A percentile compares a stretch with the other conserved stretches of the same genome.
Conservation (phyloP, 2,113 vertebrate genomes). For the Rhineura floridana region DNA sequence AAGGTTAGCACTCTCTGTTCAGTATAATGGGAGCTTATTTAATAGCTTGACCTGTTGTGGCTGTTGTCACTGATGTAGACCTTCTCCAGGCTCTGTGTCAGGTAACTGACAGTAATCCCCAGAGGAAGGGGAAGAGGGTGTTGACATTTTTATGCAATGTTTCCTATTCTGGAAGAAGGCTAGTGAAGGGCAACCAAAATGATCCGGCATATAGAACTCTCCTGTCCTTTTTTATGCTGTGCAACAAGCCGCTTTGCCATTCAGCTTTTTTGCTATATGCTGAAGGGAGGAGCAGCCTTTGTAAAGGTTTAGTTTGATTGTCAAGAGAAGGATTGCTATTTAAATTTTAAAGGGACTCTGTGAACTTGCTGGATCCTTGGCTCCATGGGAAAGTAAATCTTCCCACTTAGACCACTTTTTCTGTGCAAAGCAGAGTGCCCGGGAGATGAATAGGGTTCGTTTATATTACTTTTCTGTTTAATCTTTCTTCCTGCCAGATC, state of each 20-base stretch:
- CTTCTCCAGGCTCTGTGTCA: conserved; percentile 49
- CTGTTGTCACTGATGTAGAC: conserved; percentile 42
- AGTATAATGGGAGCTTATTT: conserved; percentile 45
- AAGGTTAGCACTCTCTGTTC: conserved; percentile 51
- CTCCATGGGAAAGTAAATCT: conserved; percentile 47
- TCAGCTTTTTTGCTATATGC: neutral
- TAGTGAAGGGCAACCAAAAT: neutral
- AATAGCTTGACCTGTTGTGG: conserved; percentile 44
- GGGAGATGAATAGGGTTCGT: conserved; percentile 73
- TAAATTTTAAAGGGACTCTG: conserved; percentile 67
- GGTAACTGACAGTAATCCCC: conserved; percentile 42
- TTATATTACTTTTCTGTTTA: conserved; percentile 78
- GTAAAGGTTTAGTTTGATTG: conserved; percentile 52
- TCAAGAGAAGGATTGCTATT: conserved; percentile 55
- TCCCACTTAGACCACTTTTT: conserved; percentile 52
- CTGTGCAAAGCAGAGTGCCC: conserved; percentile 57
- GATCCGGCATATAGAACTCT: neutral
- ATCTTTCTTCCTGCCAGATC: conserved; percentile 77
- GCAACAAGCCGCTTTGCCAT: neutral
- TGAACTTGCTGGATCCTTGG: conserved; percentile 44
- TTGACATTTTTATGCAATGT: conserved; percentile 28
- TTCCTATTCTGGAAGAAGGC: conserved; percentile 21
- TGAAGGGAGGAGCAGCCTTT: conserved; percentile 42
- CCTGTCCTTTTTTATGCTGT: neutral
- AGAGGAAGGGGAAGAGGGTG: neutral